These are phyloP conservation scores for Atta texana DNA, from an alignment of 1,140 invertebrate species.

Conservation along the genomic window DNA sequence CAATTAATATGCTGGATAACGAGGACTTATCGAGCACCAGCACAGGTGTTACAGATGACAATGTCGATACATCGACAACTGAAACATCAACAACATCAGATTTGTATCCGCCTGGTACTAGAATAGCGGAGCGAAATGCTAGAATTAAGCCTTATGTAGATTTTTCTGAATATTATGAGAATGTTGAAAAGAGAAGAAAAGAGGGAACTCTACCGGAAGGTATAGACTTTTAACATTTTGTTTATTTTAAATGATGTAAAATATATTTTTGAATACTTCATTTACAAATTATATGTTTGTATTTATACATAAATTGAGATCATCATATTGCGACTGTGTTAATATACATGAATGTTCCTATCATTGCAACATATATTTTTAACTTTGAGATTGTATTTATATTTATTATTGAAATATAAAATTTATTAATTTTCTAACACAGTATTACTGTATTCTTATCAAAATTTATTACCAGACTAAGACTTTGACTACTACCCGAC, in stretches of 20 bases:
- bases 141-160: conserved; percentile 94
- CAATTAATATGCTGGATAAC: conserved; percentile 62
- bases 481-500: conserved; percentile 16
- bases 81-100: conserved; percentile 84
- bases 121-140: conserved; percentile 86
- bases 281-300: background rate
- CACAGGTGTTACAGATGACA: conserved; percentile 78
- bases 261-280: background rate
- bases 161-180: conserved; percentile 93
- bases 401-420: background rate
- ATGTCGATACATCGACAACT: conserved; percentile 80
- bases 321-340: background rate
- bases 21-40: conserved; percentile 75
- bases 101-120: conserved; percentile 82
- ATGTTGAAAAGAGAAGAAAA: conserved; percentile 89
- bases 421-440: background rate
- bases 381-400: conserved; percentile 1
- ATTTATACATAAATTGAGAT: background rate
- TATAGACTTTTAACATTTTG: conserved; percentile 83
- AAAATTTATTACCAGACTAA: conserved; percentile 2
- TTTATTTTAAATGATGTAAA: conserved; percentile 9
- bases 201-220: conserved; percentile 88
- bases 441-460: background rate
- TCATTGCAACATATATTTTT: background rate
- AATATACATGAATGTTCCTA: conserved; percentile 35